A percentile compares a stretch with the other conserved stretches of the same genome.
Conservation (phyloP, 1,140 invertebrate species). For the Drosophila tsacasi region DNA sequence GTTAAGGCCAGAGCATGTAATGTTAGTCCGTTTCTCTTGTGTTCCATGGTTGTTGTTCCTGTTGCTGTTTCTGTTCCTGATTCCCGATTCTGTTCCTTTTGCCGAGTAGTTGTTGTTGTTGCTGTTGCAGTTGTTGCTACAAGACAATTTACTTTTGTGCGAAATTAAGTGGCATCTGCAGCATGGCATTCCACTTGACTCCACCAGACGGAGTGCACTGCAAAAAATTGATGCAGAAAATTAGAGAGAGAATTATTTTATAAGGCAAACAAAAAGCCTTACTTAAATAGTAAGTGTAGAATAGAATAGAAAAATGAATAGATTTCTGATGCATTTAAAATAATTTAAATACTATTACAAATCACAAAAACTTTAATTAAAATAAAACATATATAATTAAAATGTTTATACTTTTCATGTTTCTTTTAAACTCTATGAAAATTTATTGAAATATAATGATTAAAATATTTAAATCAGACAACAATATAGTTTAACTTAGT, state of each 20-base stretch:
- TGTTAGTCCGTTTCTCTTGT: constrained; percentile 78
- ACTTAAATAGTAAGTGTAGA: background rate
- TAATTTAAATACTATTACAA: background rate
- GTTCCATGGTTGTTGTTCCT: constrained; percentile 59
- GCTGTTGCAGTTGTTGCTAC: constrained; percentile 72
- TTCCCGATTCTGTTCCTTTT: constrained; percentile 20
- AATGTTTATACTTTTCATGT: too few relatives aligned
- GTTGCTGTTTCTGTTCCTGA: constrained; percentile 25
- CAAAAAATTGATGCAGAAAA: background rate
- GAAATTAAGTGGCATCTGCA: constrained; percentile 84
- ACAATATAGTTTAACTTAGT: too few relatives aligned
- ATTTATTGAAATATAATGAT: background rate
- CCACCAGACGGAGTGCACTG: constrained; percentile 53
- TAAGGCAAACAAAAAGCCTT: background rate
- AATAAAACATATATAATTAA: too few relatives aligned
- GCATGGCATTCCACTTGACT: constrained; percentile 83
- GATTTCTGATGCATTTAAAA: background rate
- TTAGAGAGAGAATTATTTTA: background rate
- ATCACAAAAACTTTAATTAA: background rate
- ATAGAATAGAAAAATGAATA: too few relatives aligned
- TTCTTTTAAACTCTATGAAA: background rate
- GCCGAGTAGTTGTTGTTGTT: constrained; percentile 25
- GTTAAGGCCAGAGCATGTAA: constrained; percentile 70
- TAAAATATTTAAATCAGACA: background rate
- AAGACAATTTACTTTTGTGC: constrained; percentile 85